Evolutionary conservation across 64 coral and sea anemone species (phyloP), one percentile per base, ranked within the genome.

Genomic region (Actinia equina): DNA sequence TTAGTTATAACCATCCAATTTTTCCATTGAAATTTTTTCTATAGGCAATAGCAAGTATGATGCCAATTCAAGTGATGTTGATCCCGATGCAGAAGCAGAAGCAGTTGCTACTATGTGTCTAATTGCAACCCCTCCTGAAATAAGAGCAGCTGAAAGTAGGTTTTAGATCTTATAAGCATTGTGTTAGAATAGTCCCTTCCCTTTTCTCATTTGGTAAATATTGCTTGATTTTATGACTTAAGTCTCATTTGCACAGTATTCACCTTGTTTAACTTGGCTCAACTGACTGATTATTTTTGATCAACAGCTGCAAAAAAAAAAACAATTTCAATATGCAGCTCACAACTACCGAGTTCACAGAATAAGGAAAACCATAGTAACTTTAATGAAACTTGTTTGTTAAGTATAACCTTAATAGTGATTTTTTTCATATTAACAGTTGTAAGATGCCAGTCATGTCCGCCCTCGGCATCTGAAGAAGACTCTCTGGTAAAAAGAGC

Each of bases 81-180:
- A 98, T 79, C 95, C 95, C 52, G 95, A 98, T 91, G 95, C 95
- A n/a, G 95, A 98, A 46, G 95, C 95, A 30, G 95, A 98, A 89
- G 95, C 95, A 17, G 95, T 98, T 56, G 95, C 95, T 2, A 91
- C 90, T 20, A 83, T 98, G 52, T 92, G 90, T 63, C 87, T 98
- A 22, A 98, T 98, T 17, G 92, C 91, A 49, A 98, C 92, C 20
- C 95, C 92, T 17, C 88, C 89, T 65, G 82, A 84, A 77, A 43
- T 77, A 9, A 63, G 89, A 83, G 89, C 89, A 9, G 90, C 90
- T 82, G 90, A 92, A 86, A 98, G 95, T 98, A 93, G 59, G 95
- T 91, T 17, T 81, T 53, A 77, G 30, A 37, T 37, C 30, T 37
- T 1, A 37, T 37, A 37, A 37, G 30, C 30, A 37, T 37, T 37